phyloP scores from a whole-genome alignment of 2,797 vertebrate genomes.

The Spinibarbus caldwelli region DNA sequence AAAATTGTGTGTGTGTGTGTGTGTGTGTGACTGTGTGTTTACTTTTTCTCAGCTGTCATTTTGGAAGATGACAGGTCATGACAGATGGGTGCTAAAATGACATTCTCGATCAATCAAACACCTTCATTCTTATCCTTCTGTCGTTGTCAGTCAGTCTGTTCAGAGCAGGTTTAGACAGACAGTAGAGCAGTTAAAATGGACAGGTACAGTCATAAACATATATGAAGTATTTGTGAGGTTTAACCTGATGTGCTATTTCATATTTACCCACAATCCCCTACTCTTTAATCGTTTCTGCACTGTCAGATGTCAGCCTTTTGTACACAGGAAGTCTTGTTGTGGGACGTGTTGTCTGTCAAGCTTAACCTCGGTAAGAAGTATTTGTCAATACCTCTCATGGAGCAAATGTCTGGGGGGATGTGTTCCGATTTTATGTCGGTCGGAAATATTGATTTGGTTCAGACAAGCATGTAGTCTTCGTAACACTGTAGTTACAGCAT shows the following conservation, averaged over 20 bases:
- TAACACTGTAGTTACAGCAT: background rate
- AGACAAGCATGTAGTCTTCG: background rate
- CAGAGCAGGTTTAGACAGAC: background rate
- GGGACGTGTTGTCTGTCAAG: slow-evolving; percentile 43
- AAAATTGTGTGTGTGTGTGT: slow-evolving; percentile 7
- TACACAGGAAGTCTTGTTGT: slow-evolving; percentile 35
- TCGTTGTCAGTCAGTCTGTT: background rate
- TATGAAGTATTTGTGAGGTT: background rate
- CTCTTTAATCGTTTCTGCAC: background rate
- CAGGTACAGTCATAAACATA: background rate
- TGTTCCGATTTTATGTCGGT: slow-evolving; percentile 19
- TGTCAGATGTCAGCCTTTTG: slow-evolving; percentile 42
- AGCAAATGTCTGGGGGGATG: slow-evolving; percentile 34
- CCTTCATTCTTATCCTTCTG: slow-evolving; percentile 9
- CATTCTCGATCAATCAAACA: slow-evolving; percentile 35
- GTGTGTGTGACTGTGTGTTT: slow-evolving; percentile 31
- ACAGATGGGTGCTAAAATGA: slow-evolving; percentile 39
- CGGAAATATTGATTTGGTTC: slow-evolving; percentile 16
- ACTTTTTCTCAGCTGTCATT: slow-evolving; percentile 52
- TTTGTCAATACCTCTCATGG: slow-evolving; percentile 45
- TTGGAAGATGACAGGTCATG: slow-evolving; percentile 48
- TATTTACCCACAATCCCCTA: background rate
- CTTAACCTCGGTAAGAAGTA: slow-evolving; percentile 30
- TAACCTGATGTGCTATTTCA: background rate
- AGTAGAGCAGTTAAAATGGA: background rate